These are phyloP conservation scores for Pycnomerus fuliginosus DNA, from an alignment of 2,888 invertebrate species.

Conservation along the genomic window DNA sequence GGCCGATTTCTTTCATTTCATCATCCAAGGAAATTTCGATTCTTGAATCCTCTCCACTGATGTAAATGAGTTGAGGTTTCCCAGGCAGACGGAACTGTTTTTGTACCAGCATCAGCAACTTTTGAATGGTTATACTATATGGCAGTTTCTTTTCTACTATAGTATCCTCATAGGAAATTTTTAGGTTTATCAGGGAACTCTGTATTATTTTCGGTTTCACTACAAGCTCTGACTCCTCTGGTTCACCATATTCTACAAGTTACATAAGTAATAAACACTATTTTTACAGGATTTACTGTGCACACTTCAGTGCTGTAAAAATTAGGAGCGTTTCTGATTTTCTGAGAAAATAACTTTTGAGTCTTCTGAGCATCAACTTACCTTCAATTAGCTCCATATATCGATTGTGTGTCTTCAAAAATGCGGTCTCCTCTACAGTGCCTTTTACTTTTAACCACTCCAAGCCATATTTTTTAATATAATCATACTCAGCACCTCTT, in stretches of 20 bases:
- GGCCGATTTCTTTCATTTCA: constrained; percentile 77
- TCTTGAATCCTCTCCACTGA: constrained; percentile 60
- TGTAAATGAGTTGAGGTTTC: constrained; percentile 54
- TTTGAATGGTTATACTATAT: constrained; percentile 77
- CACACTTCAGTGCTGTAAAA: no score
- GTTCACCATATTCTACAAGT: constrained; percentile 79
- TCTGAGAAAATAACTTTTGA: no score
- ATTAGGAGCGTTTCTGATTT: no score
- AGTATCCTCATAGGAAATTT: constrained; percentile 57
- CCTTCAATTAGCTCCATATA: constrained; percentile 73
- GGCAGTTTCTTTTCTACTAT: constrained; percentile 69
- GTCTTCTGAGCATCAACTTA: no score
- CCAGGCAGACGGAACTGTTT: constrained; percentile 65
- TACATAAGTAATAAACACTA: constrained; percentile 28
- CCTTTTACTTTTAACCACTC: constrained; percentile 66
- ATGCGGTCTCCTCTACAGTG: constrained; percentile 54
- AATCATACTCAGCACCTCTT: constrained; percentile 88
- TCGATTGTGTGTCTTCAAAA: constrained; percentile 71
- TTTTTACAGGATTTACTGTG: no score
- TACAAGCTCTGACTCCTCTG: constrained; percentile 72
- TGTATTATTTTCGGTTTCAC: constrained; percentile 62
- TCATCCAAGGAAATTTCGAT: constrained; percentile 78
- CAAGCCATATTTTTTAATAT: constrained; percentile 77
- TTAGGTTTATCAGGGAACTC: constrained; percentile 66
- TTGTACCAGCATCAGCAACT: constrained; percentile 76